Conservation (phyloP, 1,140 invertebrate species). For the Laupala kohalensis region DNA sequence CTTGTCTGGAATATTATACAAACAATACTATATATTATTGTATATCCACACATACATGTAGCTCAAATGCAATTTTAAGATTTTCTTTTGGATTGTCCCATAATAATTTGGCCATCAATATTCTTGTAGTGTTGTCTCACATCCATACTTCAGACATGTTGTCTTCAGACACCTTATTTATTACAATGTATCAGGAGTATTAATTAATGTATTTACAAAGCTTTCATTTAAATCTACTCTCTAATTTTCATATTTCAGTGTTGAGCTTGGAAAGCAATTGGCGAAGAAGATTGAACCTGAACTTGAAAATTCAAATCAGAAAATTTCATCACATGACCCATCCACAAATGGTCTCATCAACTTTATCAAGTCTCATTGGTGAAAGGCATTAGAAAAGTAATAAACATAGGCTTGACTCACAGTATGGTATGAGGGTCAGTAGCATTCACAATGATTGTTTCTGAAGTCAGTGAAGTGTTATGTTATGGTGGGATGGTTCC, state of each 20-base stretch:
- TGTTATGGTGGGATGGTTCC: not conserved
- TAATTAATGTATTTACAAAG: too few species aligned
- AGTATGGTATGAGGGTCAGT: not conserved
- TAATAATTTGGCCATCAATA: too few species aligned
- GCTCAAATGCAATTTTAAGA: too few species aligned
- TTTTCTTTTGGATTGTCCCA: too few species aligned
- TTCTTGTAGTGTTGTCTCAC: too few species aligned
- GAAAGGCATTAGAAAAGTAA: not conserved
- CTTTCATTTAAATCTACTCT: slow-evolving; percentile 10
- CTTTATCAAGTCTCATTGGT: slow-evolving; percentile 56
- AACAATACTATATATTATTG: too few species aligned
- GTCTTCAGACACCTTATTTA: too few species aligned
- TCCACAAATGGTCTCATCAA: slow-evolving; percentile 94
- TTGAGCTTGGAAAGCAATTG: slow-evolving; percentile 95
- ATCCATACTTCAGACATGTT: too few species aligned
- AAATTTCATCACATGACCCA: slow-evolving; percentile 60
- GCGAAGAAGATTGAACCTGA: slow-evolving; percentile 96
- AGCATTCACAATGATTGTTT: not conserved
- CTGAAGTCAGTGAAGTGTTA: not conserved
- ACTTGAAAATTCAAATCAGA: slow-evolving; percentile 44
- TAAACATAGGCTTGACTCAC: not conserved
- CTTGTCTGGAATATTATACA: too few species aligned
- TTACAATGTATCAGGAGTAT: slow-evolving; percentile 4
- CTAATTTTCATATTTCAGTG: slow-evolving; percentile 36
- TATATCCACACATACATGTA: too few species aligned